phyloP scores from a whole-genome alignment of 2,888 invertebrate species.

The Calliphora vomitoria region DNA sequence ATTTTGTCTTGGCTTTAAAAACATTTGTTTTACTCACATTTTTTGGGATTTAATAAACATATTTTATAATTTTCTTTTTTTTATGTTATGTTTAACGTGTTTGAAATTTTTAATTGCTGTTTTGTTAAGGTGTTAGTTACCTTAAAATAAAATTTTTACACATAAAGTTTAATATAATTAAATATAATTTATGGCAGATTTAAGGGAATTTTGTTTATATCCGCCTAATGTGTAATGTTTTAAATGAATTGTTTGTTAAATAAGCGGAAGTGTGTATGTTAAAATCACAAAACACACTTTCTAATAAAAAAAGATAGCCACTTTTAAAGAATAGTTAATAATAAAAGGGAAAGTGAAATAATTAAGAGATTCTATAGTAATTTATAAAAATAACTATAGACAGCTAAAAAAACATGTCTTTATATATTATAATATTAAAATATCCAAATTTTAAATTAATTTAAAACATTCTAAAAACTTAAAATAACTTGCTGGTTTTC shows the following conservation, averaged over 20 bases:
- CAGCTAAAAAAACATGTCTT: no score
- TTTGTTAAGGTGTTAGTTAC: conserved; percentile 15
- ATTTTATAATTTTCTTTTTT: neutral
- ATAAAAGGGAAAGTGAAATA: neutral
- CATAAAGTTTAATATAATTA: conserved; percentile 15
- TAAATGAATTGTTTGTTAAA: neutral
- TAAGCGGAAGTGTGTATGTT: neutral
- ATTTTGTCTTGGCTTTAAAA: neutral
- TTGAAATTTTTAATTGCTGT: conserved; percentile 51
- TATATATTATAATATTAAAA: no score
- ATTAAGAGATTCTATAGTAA: neutral
- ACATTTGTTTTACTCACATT: neutral
- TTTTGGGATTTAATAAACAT: neutral
- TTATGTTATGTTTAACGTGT: conserved; percentile 1
- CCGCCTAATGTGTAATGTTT: neutral
- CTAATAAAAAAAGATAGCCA: conserved; percentile 9
- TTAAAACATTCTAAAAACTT: no score
- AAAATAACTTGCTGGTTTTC: no score
- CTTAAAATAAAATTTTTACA: neutral
- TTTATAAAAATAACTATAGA: no score
- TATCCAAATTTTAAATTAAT: no score
- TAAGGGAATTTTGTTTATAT: conserved; percentile 2
- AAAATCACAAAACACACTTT: conserved; percentile 10
- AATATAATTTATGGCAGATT: conserved; percentile 16
- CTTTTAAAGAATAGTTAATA: neutral